Percentiles rank a stretch among this genome's conserved stretches.
Evolutionary conservation across 64 coral and sea anemone genomes (phyloP).

Genomic region (Pachyseris speciosa): DNA sequence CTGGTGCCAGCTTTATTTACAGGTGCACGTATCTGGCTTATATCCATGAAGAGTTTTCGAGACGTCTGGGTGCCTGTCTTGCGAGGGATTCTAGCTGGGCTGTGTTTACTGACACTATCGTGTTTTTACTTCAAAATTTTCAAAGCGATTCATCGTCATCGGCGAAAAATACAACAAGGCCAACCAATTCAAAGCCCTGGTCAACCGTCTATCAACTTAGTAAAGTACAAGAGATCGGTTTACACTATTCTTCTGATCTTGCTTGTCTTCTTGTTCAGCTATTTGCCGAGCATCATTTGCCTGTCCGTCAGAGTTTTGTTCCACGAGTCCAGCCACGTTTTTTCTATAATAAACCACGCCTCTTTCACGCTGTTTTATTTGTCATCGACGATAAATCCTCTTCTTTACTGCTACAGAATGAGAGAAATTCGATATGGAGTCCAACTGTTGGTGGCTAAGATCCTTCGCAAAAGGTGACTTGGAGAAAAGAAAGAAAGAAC

Average conservation of each 20-base stretch:
- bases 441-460: neutral
- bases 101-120: neutral
- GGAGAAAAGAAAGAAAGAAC: too few relatives aligned
- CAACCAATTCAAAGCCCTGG: neutral
- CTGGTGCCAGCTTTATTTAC: neutral
- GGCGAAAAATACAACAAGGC: neutral
- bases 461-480: too few relatives aligned
- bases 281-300: neutral
- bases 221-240: constrained; percentile 15
- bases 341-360: neutral
- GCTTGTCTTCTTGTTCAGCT: neutral
- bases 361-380: neutral
- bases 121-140: neutral
- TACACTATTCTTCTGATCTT: neutral
- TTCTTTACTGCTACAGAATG: neutral
- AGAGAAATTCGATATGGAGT: neutral
- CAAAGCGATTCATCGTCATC: neutral
- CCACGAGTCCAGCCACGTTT: neutral
- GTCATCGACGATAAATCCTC: neutral
- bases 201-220: neutral
- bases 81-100: neutral
- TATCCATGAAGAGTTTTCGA: neutral
- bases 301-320: neutral
- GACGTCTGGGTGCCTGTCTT: neutral
- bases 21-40: neutral